Evolutionary conservation across 2,113 vertebrate genomes (phyloP), one percentile per base, ranked within the genome.

Genomic region (Leucopsar rothschildi): DNA sequence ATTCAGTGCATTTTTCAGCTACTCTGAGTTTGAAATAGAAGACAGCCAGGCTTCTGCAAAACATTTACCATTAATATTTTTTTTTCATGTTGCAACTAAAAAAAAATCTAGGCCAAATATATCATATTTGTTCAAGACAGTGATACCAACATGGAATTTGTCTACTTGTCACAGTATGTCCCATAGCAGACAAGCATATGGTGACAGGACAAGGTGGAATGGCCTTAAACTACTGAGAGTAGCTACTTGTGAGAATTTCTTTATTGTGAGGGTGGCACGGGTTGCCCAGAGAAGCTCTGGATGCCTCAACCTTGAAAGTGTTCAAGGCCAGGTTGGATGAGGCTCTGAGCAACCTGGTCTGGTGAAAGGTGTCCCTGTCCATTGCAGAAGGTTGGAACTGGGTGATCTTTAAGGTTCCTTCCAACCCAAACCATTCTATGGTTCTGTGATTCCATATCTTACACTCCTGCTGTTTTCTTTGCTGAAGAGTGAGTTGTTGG

Each of bases 181-280:
- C 29, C 47, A 18, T n/a, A 42, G 28, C 42, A n/a, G 11, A 33
- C 13, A 24, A 13, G 2, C 15, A 66, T 6, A 15, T 4, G 20
- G 59, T 50, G 31, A 44, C 28, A 24, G 15, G 10, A 52, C 33
- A 44, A 24, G 28, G 19, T 8, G 23, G 16, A 45, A 59, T 66
- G 33, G 12, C 18, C 65, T 57, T 27, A 59, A 24, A 66, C 18
- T 14, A 44, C 45, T 66, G 39, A 65, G 4, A 73, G 8, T 2
- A 50, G 18, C 5, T 65, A 16, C 24, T 33, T 52, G 27, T 28
- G 53, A 66, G 15, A n/a, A 59, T 14, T 45, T 52, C 44, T 59
- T 39, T n/a, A 11, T 9, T 5, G 2, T 45, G 52, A 28, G 12
- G 6, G 12, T 20, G 15, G 15, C 1, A 44, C 12, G 59, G 7